Evolutionary conservation across 2,113 vertebrate species (phyloP).

Genomic region (Tylochromis polylepis): DNA sequence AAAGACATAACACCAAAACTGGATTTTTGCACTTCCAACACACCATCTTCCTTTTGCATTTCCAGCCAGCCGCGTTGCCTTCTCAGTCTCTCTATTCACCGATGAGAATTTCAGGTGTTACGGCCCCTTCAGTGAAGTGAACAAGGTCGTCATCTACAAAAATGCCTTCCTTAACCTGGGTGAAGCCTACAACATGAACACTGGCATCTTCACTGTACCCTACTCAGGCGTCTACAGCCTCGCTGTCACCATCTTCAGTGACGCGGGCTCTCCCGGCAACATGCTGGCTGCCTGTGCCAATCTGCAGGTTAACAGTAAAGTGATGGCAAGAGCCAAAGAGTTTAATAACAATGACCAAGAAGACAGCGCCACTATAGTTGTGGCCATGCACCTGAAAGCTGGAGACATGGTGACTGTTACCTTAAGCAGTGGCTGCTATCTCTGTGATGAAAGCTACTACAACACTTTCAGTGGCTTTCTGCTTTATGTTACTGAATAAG

Average conservation of each 20-base stretch:
- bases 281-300: slow-evolving; percentile 29
- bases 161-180: slow-evolving; percentile 61
- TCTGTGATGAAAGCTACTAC: slow-evolving; percentile 64
- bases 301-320: slow-evolving; percentile 39
- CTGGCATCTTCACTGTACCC: slow-evolving; percentile 54
- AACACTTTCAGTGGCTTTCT: slow-evolving; percentile 74
- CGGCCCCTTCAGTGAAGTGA: neutral
- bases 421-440: slow-evolving; percentile 35
- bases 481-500: slow-evolving; percentile 56
- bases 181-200: slow-evolving; percentile 7
- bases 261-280: slow-evolving; percentile 26
- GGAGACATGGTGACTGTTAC: slow-evolving; percentile 55
- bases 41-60: neutral
- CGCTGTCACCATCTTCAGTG: slow-evolving; percentile 62
- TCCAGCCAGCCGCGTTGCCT: slow-evolving; percentile 63
- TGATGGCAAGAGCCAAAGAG: slow-evolving; percentile 23
- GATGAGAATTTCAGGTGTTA: neutral
- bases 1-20: neutral
- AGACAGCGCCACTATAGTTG: slow-evolving; percentile 46
- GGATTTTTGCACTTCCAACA: neutral
- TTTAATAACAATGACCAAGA: slow-evolving; percentile 55
- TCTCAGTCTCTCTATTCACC: slow-evolving; percentile 53
- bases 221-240: slow-evolving; percentile 65
- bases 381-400: slow-evolving; percentile 38
- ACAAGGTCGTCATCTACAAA: slow-evolving; percentile 23